Evolutionary conservation across 2,888 invertebrate species (phyloP), one percentile per base, ranked within the genome.

Genomic region (Habrosyne pyritoides): DNA sequence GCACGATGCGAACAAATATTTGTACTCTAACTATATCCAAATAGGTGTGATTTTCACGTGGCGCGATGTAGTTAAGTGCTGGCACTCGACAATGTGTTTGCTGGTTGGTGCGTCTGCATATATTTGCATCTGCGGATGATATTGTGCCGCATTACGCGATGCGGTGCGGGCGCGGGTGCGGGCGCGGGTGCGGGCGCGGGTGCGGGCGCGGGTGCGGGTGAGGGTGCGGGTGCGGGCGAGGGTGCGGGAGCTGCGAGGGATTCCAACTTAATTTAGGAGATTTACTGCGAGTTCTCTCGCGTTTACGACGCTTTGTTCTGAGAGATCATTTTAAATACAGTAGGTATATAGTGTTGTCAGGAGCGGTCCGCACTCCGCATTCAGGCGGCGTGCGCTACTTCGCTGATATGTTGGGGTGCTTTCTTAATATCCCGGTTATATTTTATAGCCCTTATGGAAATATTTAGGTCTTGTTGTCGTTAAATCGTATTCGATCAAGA

Each of bases 221-320:
- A n/a, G n/a, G n/a, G n/a, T n/a, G 24, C 24, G 3, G 24, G 4
- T 7, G 7, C 24, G 24, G 4, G 24, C 24, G 4, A 3, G 3
- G 7, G 42, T 6, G 18, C 36, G n/a, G 24, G 24, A n/a, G 24
- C n/a, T 26, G 49, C 53, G 57, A 56, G 63, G 57, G 53, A 49
- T 56, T 46, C 42, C 62, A 60, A 76, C 75, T 75, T 77, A 62
- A 75, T 79, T 75, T 69, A 57, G 63, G 59, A 67, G 67, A 72
- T 75, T 74, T 69, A 71, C 63, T 69, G 64, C 62, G 53, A 50
- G 50, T 50, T 46, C 49, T 21, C 21, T 10, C 42, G 33, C 42
- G 46, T 42, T 30, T 52, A 53, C 52, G 36, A 28, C 47, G 24
- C 53, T 36, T 53, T 53, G 54, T 46, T 42, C 47, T 52, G 18